Evolutionary conservation across 2,113 vertebrate genomes (phyloP).

Genomic region (human (Homo sapiens)): DNA sequence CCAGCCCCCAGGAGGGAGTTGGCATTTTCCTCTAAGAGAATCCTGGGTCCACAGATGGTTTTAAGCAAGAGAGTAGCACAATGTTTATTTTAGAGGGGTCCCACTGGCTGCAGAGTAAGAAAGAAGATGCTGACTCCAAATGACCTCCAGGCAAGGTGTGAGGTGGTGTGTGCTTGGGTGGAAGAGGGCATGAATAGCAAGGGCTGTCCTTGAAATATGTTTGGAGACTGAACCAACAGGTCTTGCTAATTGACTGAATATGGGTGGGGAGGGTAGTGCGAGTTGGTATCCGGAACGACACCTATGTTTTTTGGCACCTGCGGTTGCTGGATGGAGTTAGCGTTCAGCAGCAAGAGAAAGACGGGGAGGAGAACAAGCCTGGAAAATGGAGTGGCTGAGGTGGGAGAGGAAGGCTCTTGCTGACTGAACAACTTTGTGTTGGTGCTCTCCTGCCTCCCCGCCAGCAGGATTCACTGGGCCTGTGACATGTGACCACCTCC

Average conservation of each 20-base stretch:
- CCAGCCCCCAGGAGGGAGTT: accelerated
- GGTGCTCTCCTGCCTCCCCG: neutral
- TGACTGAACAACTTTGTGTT: accelerated
- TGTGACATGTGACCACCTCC: accelerated
- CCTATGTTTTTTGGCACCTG: accelerated
- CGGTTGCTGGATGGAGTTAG: accelerated
- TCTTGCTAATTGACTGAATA: neutral
- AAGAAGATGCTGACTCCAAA: accelerated
- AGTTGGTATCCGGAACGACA: accelerated
- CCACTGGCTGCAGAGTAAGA: accelerated
- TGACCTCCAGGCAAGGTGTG: accelerated
- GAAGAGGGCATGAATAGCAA: accelerated
- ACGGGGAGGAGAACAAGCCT: accelerated
- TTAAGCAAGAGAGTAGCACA: neutral
- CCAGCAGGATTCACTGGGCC: neutral
- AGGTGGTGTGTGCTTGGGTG: accelerated
- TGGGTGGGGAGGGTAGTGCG: too few relatives aligned
- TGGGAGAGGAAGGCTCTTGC: accelerated
- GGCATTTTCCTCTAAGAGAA: neutral
- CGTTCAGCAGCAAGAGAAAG: accelerated
- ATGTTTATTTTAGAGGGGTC: neutral
- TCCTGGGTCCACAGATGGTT: accelerated
- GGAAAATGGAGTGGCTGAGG: accelerated
- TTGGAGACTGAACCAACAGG: neutral
- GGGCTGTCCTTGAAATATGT: accelerated